Evolutionary conservation across 2,113 vertebrate species (phyloP).

Genomic region (Malurus alboscapulatus): DNA sequence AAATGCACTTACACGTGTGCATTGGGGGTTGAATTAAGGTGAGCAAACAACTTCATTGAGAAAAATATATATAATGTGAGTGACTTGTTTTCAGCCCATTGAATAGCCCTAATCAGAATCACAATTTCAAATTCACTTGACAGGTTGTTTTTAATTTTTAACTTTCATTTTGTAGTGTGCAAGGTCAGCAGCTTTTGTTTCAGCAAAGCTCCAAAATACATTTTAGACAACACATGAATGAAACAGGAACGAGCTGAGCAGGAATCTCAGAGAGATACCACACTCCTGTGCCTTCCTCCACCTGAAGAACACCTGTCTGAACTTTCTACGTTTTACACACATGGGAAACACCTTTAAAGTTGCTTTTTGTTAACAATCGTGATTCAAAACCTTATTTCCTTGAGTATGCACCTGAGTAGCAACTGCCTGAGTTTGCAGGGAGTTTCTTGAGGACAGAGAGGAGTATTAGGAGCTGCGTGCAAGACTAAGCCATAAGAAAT

Average conservation of each 20-base stretch:
- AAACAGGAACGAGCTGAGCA: too few relatives aligned
- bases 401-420: not conserved
- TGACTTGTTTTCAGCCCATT: not conserved
- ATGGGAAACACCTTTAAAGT: not conserved
- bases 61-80: not conserved
- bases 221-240: not conserved
- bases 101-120: not conserved
- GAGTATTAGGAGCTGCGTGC: not conserved
- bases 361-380: not conserved
- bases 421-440: not conserved
- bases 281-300: not conserved
- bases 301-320: not conserved
- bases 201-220: not conserved
- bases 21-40: rapidly evolving
- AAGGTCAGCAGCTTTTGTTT: not conserved
- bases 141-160: not conserved
- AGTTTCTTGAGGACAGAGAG: not conserved
- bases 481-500: not conserved
- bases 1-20: rapidly evolving
- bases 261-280: not conserved
- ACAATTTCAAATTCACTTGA: not conserved
- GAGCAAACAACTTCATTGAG: not conserved
- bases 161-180: not conserved
- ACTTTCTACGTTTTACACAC: rapidly evolving
- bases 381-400: not conserved